Conservation (phyloP, 2,113 vertebrate species). For the Nannobrachium achirus region DNA sequence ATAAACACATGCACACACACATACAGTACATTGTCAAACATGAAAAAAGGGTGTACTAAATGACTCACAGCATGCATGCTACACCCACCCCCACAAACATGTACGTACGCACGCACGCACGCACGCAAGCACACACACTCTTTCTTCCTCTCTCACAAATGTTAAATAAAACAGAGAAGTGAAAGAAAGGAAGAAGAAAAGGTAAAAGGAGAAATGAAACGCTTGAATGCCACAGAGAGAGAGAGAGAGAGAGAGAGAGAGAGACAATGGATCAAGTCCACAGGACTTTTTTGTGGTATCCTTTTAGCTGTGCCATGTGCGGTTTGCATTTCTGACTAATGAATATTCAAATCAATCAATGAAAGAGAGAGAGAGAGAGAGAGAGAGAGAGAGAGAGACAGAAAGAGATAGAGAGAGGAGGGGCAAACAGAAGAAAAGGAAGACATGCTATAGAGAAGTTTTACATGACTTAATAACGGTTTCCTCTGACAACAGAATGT, state of each 20-base stretch:
- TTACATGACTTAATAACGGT: constrained; percentile 63
- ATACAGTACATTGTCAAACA: not conserved
- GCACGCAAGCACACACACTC: not conserved
- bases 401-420: no score
- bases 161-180: constrained; percentile 40
- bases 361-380: no score
- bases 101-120: no score
- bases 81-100: not conserved
- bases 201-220: constrained; percentile 47
- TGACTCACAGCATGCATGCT: not conserved
- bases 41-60: no score
- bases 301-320: no score
- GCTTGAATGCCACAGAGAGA: not conserved
- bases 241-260: not conserved
- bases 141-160: constrained; percentile 11
- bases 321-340: no score
- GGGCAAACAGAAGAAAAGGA: no score
- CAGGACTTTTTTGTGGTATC: no score
- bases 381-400: no score
- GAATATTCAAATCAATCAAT: no score
- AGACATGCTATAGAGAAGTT: no score
- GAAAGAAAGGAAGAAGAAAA: constrained; percentile 19
- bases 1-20: not conserved
- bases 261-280: no score
- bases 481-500: constrained; percentile 45